A percentile compares a stretch with the other conserved stretches of the same genome.
Conservation (phyloP, 2,113 vertebrate genomes). For the Cinclus mexicanus region DNA sequence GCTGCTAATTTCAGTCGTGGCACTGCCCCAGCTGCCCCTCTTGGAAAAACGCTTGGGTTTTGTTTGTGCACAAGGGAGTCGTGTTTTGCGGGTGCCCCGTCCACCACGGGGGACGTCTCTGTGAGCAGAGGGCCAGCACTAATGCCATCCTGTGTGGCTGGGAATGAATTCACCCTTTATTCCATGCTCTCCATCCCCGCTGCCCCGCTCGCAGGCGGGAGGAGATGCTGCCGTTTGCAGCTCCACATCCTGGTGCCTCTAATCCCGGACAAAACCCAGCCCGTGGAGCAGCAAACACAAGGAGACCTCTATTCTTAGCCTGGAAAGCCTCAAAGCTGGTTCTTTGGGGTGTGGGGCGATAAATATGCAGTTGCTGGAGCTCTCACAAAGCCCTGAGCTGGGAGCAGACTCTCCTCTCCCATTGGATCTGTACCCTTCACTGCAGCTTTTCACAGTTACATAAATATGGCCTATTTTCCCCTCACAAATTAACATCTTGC, state of each 20-base stretch:
- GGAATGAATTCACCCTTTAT: constrained; percentile 39
- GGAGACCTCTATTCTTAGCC: background rate
- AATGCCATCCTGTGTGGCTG: constrained; percentile 18
- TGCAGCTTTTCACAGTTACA: constrained; percentile 56
- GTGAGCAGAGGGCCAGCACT: constrained; percentile 10
- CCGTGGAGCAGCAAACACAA: background rate
- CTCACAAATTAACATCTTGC: constrained; percentile 38
- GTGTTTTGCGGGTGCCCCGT: background rate
- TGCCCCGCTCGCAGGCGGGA: background rate
- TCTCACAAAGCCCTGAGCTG: constrained; percentile 13
- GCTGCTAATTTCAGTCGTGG: background rate
- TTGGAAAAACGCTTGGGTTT: background rate
- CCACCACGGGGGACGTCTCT: background rate
- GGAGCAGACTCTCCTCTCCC: background rate
- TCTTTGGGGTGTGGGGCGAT: background rate
- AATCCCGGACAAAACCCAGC: background rate
- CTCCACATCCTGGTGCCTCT: background rate
- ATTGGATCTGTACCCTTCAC: background rate
- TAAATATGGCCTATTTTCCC: constrained; percentile 59
- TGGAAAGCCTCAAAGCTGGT: background rate
- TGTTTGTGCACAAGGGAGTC: background rate
- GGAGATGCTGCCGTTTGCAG: background rate
- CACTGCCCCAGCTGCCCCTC: background rate
- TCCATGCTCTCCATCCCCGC: background rate
- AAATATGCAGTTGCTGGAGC: constrained; percentile 12